Conservation (phyloP, 2,113 vertebrate species). For the Alligator sinensis region DNA sequence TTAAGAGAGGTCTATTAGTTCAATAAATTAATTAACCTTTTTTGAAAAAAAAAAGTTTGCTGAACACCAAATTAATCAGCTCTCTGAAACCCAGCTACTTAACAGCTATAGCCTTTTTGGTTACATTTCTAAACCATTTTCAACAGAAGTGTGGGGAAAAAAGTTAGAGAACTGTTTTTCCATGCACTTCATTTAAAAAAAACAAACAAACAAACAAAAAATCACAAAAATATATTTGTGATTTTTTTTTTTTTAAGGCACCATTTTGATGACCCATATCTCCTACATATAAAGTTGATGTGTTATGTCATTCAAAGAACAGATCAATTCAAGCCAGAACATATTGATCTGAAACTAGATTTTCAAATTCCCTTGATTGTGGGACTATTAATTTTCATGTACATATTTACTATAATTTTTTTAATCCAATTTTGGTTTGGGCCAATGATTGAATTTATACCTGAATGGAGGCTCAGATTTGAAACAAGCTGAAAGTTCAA, state of each 20-base stretch:
- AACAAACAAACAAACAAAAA: neutral
- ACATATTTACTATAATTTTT: neutral
- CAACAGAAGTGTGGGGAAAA: neutral
- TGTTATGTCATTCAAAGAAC: slow-evolving; percentile 42
- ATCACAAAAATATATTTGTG: neutral
- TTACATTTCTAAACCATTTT: slow-evolving; percentile 14
- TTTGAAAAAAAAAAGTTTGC: slow-evolving; percentile 50
- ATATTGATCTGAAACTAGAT: slow-evolving; percentile 11
- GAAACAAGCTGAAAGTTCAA: neutral
- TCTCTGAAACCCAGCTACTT: slow-evolving; percentile 49
- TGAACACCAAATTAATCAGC: slow-evolving; percentile 72
- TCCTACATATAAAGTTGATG: neutral
- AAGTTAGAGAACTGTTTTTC: neutral
- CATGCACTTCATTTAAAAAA: neutral
- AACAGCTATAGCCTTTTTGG: slow-evolving; percentile 20
- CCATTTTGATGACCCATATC: neutral
- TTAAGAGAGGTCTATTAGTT: slow-evolving; percentile 68
- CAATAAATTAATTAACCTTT: slow-evolving; percentile 73
- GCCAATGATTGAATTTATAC: neutral
- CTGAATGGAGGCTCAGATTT: neutral
- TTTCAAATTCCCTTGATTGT: slow-evolving; percentile 46
- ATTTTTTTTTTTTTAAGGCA: neutral
- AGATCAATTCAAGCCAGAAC: neutral
- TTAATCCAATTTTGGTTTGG: neutral
- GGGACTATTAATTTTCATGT: neutral